Base-by-base conservation (phyloP, 2,888 invertebrate genomes). In the Clepsis dumicolana region DNA sequence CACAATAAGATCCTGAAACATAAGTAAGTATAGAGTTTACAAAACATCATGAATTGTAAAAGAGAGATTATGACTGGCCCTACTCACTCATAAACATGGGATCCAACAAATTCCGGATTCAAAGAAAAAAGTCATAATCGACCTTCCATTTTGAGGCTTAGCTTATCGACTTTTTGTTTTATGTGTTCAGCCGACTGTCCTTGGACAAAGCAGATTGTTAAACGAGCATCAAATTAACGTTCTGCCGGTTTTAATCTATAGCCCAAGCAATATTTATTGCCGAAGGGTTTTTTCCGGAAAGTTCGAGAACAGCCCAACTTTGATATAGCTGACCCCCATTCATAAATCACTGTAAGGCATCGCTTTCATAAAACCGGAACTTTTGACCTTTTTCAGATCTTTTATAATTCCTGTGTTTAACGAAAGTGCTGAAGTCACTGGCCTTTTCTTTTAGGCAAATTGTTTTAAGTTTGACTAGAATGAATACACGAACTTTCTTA, bases 321-420 rank as follows among this genome's bases (percentile, higher is more conserved):
- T 48, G 56, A 62, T 62, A 62, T 21, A 35, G 66, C 48, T 50
- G 62, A 56, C 61, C 61, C 56, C 64, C 62, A 59, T 56, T 62
- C 70, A 74, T 73, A 73, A 73, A 73, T 74, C 73, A 74, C 70
- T 29, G 24, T 64, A 70, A 52, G 70, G 57, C 65, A 71, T 62
- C 68, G 72, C 69, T 71, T 72, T 70, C 70, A 73, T 71, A 70
- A 73, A 72, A 72, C 71, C 64, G 35, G 70, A 69, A 73, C 59
- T 72, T 74, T 74, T 72, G 72, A 59, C 64, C 63, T 73, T 72
- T 73, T 56, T 50, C n/a, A 10, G 35, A 62, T 27, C 38, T 29
- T 57, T 57, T 50, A 35, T 35, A 10, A 64, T 56, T 64, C 44
- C 10, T 32, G 10, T 44, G 5, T 32, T 63, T 27, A 44, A 16